Conservation (phyloP, 2,113 vertebrate genomes). For the Otus sunia region DNA sequence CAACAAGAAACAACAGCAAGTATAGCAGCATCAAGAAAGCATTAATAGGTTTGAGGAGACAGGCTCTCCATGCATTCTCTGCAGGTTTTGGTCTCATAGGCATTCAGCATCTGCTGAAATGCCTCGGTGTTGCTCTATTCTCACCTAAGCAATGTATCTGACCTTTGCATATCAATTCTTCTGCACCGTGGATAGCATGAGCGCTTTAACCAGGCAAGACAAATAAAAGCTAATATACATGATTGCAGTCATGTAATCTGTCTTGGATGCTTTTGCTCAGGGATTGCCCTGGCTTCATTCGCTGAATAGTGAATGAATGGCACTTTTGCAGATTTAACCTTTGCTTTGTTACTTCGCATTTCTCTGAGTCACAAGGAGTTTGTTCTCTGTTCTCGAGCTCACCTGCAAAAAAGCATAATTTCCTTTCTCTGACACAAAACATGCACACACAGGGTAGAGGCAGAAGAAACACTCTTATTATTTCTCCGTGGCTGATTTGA, state of each 20-base stretch:
- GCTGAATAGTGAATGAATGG: not conserved
- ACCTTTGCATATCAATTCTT: not conserved
- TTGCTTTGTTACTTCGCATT: constrained; percentile 13
- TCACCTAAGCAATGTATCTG: not conserved
- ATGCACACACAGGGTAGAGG: fast-evolving
- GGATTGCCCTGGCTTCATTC: not conserved
- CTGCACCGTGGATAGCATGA: not conserved
- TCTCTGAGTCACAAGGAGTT: constrained; percentile 8
- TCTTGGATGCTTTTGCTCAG: not conserved
- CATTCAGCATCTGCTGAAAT: not conserved
- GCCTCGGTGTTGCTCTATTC: not conserved
- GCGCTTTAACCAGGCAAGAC: not conserved
- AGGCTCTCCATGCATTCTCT: not conserved
- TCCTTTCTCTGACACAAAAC: not conserved
- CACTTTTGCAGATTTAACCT: constrained; percentile 18
- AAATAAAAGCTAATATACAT: not conserved
- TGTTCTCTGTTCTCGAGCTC: not conserved
- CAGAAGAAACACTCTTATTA: not conserved
- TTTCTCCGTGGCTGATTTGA: not conserved
- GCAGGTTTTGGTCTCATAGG: not conserved
- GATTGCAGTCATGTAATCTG: not conserved
- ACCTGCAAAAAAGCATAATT: not conserved
- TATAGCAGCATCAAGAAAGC: not conserved
- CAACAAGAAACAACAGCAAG: not conserved
- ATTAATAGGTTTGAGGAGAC: not conserved